Evolutionary conservation across 2,888 invertebrate species (phyloP).

Genomic region (Lepidochitona cinerea): DNA sequence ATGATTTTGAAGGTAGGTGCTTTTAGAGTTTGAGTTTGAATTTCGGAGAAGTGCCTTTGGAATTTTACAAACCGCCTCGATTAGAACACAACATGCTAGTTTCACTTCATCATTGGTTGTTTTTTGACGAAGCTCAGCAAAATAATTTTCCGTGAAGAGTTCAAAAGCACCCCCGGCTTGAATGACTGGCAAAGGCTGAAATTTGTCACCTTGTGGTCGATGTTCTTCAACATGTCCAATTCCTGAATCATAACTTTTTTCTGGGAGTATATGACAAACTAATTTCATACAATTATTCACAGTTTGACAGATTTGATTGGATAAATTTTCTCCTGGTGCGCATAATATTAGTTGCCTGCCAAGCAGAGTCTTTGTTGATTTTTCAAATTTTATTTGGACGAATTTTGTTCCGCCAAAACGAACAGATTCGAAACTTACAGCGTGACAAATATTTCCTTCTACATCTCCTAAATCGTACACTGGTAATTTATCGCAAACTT

Average conservation of each 20-base stretch:
- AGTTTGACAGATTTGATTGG: constrained; percentile 29
- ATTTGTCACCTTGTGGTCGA: background rate
- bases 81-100: too few relatives aligned
- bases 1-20: too few relatives aligned
- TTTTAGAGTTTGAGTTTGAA: too few relatives aligned
- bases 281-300: constrained; percentile 34
- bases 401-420: constrained; percentile 25
- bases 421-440: constrained; percentile 9
- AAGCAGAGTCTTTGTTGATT: background rate
- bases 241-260: background rate
- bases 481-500: constrained; percentile 10
- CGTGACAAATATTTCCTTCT: constrained; percentile 11
- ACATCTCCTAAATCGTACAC: constrained; percentile 14
- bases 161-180: constrained; percentile 21
- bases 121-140: too few relatives aligned
- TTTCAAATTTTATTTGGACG: constrained; percentile 16
- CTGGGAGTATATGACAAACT: background rate
- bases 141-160: constrained; percentile 12
- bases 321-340: constrained; percentile 41
- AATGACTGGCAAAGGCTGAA: background rate
- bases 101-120: too few relatives aligned
- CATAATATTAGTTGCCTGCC: constrained; percentile 25
- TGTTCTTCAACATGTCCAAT: background rate
- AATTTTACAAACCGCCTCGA: too few relatives aligned
- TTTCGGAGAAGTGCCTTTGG: too few relatives aligned